Evolutionary conservation across 2,797 vertebrate species (phyloP).

Genomic region (Alcedo quadribrachys): DNA sequence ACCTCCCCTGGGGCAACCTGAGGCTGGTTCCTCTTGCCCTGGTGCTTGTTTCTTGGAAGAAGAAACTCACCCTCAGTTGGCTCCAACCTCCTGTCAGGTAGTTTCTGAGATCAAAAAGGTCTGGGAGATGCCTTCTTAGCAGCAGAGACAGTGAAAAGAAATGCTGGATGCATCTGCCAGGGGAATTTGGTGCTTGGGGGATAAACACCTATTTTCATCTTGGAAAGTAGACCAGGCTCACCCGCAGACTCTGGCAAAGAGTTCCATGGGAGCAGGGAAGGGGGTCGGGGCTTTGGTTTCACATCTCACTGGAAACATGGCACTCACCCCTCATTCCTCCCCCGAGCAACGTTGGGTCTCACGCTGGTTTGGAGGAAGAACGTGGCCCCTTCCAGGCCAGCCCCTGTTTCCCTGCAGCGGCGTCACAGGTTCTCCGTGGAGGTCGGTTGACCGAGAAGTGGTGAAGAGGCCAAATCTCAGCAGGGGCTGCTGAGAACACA

Average conservation of each 20-base stretch:
- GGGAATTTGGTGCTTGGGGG: neutral
- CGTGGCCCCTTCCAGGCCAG: neutral
- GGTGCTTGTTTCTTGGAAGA: neutral
- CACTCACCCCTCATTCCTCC: neutral
- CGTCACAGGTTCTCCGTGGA: neutral
- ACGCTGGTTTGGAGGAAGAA: neutral
- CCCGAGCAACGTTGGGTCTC: neutral
- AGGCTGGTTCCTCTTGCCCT: no score
- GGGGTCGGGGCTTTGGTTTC: conserved; percentile 1
- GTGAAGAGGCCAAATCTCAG: neutral
- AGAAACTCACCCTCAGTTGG: neutral
- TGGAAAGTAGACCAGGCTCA: neutral
- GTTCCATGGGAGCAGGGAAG: neutral
- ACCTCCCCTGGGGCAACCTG: no score
- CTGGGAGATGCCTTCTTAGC: neutral
- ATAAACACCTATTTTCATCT: neutral
- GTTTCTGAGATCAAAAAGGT: neutral
- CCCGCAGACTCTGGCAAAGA: conserved; percentile 4
- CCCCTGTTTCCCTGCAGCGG: neutral
- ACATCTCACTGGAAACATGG: neutral
- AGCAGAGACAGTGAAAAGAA: neutral
- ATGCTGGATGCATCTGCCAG: neutral
- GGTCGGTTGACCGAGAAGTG: neutral
- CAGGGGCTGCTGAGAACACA: neutral
- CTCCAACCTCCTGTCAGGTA: neutral